Evolutionary conservation across 2,888 invertebrate species (phyloP).

Genomic region (Platycheirus rosarum): DNA sequence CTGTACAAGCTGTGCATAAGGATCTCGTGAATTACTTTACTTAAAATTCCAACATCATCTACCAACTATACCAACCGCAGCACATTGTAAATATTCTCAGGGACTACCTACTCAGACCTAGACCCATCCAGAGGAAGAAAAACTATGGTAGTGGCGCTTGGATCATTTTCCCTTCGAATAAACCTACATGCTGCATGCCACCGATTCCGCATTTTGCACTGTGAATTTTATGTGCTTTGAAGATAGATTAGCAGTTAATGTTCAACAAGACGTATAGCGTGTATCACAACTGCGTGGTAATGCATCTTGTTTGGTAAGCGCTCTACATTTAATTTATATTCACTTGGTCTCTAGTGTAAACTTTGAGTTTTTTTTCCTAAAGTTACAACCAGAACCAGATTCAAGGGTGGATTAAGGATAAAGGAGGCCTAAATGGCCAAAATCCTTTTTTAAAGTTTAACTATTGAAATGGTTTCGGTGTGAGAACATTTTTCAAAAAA

Average conservation of each 20-base stretch:
- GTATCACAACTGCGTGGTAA: conserved; percentile 18
- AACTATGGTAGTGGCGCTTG: conserved; percentile 37
- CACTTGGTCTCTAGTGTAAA: neutral
- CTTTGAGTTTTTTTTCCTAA: no score
- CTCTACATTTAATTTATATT: conserved; percentile 5
- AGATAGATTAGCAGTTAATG: conserved; percentile 57
- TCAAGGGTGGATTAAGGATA: no score
- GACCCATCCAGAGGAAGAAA: conserved; percentile 8
- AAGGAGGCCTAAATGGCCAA: no score
- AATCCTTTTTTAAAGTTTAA: no score
- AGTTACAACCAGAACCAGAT: no score
- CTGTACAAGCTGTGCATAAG: conserved; percentile 1
- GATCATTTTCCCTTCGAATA: conserved; percentile 26
- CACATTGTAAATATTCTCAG: conserved; percentile 52
- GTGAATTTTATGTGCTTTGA: conserved; percentile 5
- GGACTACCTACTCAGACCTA: no score
- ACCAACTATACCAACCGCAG: conserved; percentile 8
- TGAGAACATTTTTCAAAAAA: no score
- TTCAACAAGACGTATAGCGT: conserved; percentile 48
- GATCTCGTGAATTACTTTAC: conserved; percentile 43
- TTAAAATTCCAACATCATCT: conserved; percentile 39
- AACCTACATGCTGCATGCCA: neutral
- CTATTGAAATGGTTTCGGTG: no score
- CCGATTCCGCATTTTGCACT: neutral
- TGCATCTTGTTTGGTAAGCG: conserved; percentile 35